Percentiles rank a stretch among this genome's conserved stretches.
These are phyloP conservation scores for Trichogramma evanescens DNA, from an alignment of 2,888 invertebrate genomes.

Conservation along the genomic window DNA sequence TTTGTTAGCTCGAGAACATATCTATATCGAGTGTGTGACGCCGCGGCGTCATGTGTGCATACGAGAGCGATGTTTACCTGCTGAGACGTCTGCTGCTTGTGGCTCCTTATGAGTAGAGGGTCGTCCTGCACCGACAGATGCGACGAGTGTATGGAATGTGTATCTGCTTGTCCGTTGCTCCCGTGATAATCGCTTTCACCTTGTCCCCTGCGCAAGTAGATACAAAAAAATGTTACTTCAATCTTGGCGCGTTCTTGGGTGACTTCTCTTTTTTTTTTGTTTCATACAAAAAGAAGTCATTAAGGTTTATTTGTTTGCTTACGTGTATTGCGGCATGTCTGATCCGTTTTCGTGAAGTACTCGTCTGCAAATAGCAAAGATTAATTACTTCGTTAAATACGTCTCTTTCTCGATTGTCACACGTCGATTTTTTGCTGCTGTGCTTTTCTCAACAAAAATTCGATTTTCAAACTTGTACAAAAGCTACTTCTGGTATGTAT, in stretches of 20 bases:
- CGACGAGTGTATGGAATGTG: slow-evolving; percentile 56
- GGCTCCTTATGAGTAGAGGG: slow-evolving; percentile 56
- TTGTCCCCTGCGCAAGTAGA: slow-evolving; percentile 42
- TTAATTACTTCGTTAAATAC: slow-evolving; percentile 5
- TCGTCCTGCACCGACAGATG: slow-evolving; percentile 49
- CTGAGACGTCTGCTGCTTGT: slow-evolving; percentile 63
- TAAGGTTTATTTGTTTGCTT: slow-evolving; percentile 39
- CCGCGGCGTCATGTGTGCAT: no score
- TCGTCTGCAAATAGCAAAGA: slow-evolving; percentile 50
- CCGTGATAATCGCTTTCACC: slow-evolving; percentile 51
- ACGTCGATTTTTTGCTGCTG: no score
- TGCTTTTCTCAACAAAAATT: no score
- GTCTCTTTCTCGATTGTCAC: neutral
- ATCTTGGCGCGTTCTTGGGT: neutral
- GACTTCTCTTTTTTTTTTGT: neutral
- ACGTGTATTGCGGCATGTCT: slow-evolving; percentile 63
- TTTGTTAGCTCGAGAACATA: neutral
- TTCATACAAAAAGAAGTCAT: slow-evolving; percentile 2
- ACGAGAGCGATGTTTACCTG: slow-evolving; percentile 43
- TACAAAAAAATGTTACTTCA: neutral
- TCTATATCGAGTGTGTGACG: no score
- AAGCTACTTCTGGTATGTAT: no score
- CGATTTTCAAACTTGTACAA: no score
- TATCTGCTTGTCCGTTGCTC: slow-evolving; percentile 61
- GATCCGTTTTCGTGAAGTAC: slow-evolving; percentile 58